These are phyloP conservation scores for Diuraphis noxia DNA, from an alignment of 1,140 invertebrate genomes.

Conservation along the genomic window DNA sequence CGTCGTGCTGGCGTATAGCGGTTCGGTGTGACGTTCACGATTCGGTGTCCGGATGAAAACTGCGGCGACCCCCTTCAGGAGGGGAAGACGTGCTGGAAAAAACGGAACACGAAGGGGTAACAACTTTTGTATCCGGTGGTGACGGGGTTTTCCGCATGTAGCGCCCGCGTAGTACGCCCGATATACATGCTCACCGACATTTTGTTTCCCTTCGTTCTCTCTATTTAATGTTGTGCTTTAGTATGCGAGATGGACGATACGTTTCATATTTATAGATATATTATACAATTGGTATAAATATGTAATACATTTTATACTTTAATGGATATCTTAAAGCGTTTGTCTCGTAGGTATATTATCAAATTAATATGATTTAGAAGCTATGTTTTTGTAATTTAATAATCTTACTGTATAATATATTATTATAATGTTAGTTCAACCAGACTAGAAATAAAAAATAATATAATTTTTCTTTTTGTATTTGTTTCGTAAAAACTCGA, in stretches of 20 bases:
- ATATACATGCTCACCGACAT: neutral
- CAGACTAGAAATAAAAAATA: neutral
- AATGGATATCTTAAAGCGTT: neutral
- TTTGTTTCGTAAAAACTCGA: neutral
- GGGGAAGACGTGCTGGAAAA: neutral
- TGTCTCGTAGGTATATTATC: neutral
- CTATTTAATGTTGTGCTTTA: neutral
- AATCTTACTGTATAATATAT: neutral
- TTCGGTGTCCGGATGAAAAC: neutral
- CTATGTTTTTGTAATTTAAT: neutral
- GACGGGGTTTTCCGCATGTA: constrained; percentile 31
- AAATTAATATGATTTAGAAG: too few relatives aligned
- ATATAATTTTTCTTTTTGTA: neutral
- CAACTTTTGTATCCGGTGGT: constrained; percentile 42
- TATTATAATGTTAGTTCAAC: too few relatives aligned
- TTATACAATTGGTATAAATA: too few relatives aligned
- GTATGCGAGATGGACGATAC: neutral
- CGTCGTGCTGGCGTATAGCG: neutral
- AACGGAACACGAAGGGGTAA: constrained; percentile 34
- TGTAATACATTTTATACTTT: neutral
- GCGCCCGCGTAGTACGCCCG: constrained; percentile 29
- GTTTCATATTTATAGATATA: neutral
- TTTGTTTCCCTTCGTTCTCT: constrained; percentile 15
- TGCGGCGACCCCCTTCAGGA: neutral
- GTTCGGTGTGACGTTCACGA: constrained; percentile 1